Conservation (phyloP, 2,113 vertebrate species). For the Vulpes vulpes region DNA sequence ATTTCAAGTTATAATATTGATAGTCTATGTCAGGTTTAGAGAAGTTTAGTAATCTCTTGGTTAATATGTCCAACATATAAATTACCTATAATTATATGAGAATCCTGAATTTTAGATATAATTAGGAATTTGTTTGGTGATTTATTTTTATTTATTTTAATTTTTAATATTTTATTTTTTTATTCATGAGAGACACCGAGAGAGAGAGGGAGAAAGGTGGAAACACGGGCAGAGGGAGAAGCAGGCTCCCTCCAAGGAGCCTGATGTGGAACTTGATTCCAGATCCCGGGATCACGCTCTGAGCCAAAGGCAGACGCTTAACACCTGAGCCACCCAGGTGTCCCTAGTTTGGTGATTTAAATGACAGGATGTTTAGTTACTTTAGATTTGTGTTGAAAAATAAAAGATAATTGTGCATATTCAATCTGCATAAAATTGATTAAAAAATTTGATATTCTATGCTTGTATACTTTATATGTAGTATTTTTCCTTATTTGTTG, state of each 20-base stretch:
- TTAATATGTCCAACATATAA: not conserved
- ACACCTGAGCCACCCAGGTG: too few relatives aligned
- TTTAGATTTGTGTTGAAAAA: not conserved
- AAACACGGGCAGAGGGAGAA: too few relatives aligned
- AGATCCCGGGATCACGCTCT: too few relatives aligned
- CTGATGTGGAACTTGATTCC: too few relatives aligned
- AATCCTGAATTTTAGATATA: not conserved
- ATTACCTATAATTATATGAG: not conserved
- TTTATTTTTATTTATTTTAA: not conserved
- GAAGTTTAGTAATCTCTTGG: not conserved
- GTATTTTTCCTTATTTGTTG: not conserved
- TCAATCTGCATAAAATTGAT: not conserved
- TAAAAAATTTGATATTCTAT: not conserved
- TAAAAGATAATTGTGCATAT: not conserved
- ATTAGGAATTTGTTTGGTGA: not conserved
- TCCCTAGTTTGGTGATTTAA: not conserved
- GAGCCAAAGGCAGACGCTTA: too few relatives aligned
- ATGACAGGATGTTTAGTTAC: not conserved
- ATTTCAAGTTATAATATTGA: not conserved
- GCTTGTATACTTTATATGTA: not conserved
- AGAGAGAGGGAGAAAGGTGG: too few relatives aligned
- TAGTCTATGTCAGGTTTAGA: not conserved
- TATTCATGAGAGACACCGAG: too few relatives aligned
- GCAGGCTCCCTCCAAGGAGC: too few relatives aligned
- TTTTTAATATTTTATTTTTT: too few relatives aligned